These are phyloP conservation scores for Haemorhous mexicanus DNA, from an alignment of 2,113 vertebrate genomes.

Conservation along the genomic window DNA sequence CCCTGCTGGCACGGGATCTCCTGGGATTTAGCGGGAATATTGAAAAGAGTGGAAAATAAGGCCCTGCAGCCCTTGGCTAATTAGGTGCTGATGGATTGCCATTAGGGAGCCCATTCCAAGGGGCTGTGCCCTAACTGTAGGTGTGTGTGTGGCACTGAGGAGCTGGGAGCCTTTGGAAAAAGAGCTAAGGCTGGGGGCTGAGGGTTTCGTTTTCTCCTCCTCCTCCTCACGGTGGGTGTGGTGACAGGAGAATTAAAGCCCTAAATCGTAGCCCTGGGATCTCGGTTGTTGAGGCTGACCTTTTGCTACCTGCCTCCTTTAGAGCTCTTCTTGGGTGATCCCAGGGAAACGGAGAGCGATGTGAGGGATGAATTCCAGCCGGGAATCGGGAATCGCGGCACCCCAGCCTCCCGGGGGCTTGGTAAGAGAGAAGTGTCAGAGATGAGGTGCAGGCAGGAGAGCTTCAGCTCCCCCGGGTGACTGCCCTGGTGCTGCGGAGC, in stretches of 20 bases:
- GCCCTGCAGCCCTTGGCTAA: background rate
- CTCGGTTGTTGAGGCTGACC: slow-evolving; percentile 9
- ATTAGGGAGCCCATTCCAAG: background rate
- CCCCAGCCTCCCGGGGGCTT: background rate
- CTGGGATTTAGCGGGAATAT: background rate
- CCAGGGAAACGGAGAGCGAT: background rate
- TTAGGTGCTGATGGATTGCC: background rate
- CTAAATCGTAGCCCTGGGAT: background rate
- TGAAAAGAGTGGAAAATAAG: background rate
- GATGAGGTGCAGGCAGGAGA: background rate
- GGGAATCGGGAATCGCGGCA: background rate
- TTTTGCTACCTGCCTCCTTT: slow-evolving; percentile 33
- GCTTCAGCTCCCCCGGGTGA: background rate
- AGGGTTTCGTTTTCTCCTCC: slow-evolving; percentile 33
- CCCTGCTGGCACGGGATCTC: background rate
- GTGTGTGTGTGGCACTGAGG: background rate
- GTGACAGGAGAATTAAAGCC: slow-evolving; percentile 37
- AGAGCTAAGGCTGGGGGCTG: background rate
- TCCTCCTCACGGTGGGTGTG: slow-evolving; percentile 4
- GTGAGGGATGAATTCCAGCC: background rate
- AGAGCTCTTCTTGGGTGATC: slow-evolving; percentile 32
- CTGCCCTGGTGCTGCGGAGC: background rate
- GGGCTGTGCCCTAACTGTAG: background rate
- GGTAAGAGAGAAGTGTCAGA: background rate
- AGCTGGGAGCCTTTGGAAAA: slow-evolving; percentile 6